These are phyloP conservation scores for Thalassaphorura encarpata DNA, from an alignment of 1,140 invertebrate genomes.

Conservation along the genomic window DNA sequence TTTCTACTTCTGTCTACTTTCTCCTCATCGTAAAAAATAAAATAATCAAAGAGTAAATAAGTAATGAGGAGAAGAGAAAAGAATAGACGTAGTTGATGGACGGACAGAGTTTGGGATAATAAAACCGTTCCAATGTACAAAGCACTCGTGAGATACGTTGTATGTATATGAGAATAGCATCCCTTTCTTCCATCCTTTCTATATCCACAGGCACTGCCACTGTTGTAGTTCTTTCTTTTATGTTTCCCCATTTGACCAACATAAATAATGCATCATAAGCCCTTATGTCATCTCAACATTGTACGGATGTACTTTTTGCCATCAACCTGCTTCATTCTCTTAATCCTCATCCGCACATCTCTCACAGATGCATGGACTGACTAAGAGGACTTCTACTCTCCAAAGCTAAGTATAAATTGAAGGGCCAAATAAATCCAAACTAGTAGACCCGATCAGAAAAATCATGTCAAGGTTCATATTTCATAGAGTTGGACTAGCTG, in stretches of 20 bases:
- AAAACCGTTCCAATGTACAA: conserved; percentile 3
- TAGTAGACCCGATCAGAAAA: neutral
- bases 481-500: neutral
- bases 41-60: conserved; percentile 12
- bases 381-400: too few relatives aligned
- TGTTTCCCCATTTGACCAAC: conserved; percentile 3
- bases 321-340: neutral
- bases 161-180: neutral
- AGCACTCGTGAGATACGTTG: neutral
- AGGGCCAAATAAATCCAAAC: too few relatives aligned
- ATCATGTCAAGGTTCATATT: conserved; percentile 4
- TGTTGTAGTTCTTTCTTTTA: neutral
- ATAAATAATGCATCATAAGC: conserved; percentile 18
- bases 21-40: neutral
- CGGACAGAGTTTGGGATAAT: conserved; percentile 12
- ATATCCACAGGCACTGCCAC: neutral
- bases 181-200: neutral
- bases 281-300: conserved; percentile 13
- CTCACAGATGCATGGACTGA: neutral
- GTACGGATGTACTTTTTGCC: neutral
- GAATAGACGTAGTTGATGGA: too few relatives aligned
- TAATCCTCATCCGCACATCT: neutral
- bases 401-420: too few relatives aligned
- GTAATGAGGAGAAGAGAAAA: conserved; percentile 7
- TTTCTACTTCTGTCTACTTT: neutral